phyloP scores from a whole-genome alignment of 2,888 invertebrate genomes.

The Podabrus alpinus region DNA sequence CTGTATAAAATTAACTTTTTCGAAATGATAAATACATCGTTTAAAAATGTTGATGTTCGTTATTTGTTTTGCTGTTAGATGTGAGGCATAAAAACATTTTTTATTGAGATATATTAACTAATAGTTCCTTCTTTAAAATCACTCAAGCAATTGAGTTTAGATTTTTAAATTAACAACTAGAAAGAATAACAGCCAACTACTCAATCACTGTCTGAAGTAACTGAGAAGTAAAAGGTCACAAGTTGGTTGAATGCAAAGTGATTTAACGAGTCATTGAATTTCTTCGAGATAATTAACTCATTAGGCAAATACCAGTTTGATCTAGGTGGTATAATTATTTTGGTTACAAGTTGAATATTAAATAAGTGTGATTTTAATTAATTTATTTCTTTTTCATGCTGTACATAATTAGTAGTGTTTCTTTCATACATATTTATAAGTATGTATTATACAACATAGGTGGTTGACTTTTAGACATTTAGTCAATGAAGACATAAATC shows the following conservation, averaged over 20 bases:
- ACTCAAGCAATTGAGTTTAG: slow-evolving; percentile 14
- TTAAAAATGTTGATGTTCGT: not conserved
- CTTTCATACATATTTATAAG: slow-evolving; percentile 4
- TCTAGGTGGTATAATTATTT: slow-evolving; percentile 17
- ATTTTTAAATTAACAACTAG: slow-evolving; percentile 16
- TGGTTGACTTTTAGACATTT: not conserved
- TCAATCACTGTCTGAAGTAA: slow-evolving; percentile 18
- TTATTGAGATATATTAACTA: not conserved
- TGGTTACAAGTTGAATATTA: slow-evolving; percentile 12
- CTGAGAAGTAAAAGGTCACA: slow-evolving; percentile 17
- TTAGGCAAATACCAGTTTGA: slow-evolving; percentile 21
- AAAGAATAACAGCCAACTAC: slow-evolving; percentile 14
- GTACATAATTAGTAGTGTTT: slow-evolving; percentile 8
- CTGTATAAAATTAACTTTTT: not conserved
- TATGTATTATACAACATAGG: not conserved
- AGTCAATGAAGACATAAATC: slow-evolving; percentile 1
- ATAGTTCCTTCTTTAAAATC: slow-evolving; percentile 11
- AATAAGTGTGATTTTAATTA: slow-evolving; percentile 23
- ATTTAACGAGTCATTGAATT: slow-evolving; percentile 21
- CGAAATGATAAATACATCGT: not conserved
- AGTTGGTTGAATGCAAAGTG: slow-evolving; percentile 16
- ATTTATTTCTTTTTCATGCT: slow-evolving; percentile 6
- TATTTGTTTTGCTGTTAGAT: not conserved
- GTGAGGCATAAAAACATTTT: not conserved
- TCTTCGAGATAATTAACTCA: slow-evolving; percentile 22